Percentiles rank a stretch among this genome's conserved stretches.
Conservation (phyloP, 1,140 invertebrate species). For the Dermatophagoides farinae region DNA sequence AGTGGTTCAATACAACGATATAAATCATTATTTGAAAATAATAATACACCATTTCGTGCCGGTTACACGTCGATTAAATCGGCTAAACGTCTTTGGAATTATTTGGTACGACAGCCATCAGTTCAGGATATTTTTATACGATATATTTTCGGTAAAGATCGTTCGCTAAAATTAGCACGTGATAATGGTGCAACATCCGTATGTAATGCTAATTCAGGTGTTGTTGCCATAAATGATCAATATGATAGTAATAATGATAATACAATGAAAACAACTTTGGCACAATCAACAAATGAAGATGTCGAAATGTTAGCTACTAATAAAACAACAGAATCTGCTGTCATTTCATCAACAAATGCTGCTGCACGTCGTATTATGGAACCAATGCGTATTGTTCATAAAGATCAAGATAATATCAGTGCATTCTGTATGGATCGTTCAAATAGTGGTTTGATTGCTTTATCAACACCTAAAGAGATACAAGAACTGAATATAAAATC, state of each 20-base stretch:
- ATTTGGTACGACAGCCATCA: slow-evolving; percentile 69
- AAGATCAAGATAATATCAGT: slow-evolving; percentile 93
- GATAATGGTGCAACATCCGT: slow-evolving; percentile 14
- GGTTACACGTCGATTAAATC: slow-evolving; percentile 44
- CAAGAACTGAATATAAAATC: slow-evolving; percentile 91
- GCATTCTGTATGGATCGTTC: slow-evolving; percentile 89
- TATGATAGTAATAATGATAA: slow-evolving; percentile 10
- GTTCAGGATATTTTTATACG: slow-evolving; percentile 89
- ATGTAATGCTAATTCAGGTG: neutral
- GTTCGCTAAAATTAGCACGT: neutral
- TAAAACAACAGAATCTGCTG: neutral
- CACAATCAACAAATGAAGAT: neutral
- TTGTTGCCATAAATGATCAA: neutral
- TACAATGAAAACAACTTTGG: neutral
- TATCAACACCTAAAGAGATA: slow-evolving; percentile 84
- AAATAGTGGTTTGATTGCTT: slow-evolving; percentile 54
- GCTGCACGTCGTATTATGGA: slow-evolving; percentile 35
- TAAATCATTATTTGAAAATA: slow-evolving; percentile 63
- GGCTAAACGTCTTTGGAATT: slow-evolving; percentile 74
- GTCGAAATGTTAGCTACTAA: neutral
- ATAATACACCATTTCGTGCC: slow-evolving; percentile 70
- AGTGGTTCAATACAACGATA: slow-evolving; percentile 75
- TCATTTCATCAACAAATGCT: neutral
- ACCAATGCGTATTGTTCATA: slow-evolving; percentile 82
- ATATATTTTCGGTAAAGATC: slow-evolving; percentile 52